Base-by-base conservation (phyloP, 2,888 invertebrate genomes). In the Eumerus sabulonum region DNA sequence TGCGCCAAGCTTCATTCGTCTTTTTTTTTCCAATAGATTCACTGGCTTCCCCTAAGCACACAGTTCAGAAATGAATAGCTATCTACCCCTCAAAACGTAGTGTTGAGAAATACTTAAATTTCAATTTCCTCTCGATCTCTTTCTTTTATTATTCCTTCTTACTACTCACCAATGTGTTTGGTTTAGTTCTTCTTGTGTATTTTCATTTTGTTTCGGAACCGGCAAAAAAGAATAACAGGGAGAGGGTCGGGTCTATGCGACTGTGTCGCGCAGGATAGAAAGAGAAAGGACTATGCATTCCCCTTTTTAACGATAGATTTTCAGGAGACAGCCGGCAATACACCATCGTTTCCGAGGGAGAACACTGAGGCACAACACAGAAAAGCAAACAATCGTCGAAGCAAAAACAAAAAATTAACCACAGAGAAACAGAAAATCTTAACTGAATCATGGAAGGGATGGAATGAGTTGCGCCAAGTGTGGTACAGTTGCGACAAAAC, bases 401-500 rank as follows among this genome's bases (percentile, higher is more conserved):
- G 47, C 9, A 36, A 42, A 53, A 64, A n/a, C n/a, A n/a, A n/a
- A n/a, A n/a, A n/a, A n/a, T n/a, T n/a, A 79, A 68, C 27, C 2
- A 27, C 2, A 4, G 27, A 27, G 27, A 74, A 40, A 19, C 36
- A 53, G 44, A 14, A 40, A 67, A 54, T 12, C 18, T 14, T 68
- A 77, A 50, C 44, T 40, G 13, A 56, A 62, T 42, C 44, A 42
- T 73, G 73, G 77, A 73, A 76, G 72, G 76, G 76, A 76, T 64
- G 76, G 72, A 79, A 79, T 79, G 60, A 79, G 59, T 74, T 74
- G 68, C 64, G 68, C 63, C 74, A 60, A 79, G 76, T 82, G 76
- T 70, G 68, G 82, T 82, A 82, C 82, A 82, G 82, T 82, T 70
- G 70, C 82, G 79, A 82, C 82, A 82, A 82, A 82, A 82, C 82